A percentile compares a stretch with the other conserved stretches of the same genome.
Conservation (phyloP, 2,797 vertebrate species). For the Crocodylus rhombifer region DNA sequence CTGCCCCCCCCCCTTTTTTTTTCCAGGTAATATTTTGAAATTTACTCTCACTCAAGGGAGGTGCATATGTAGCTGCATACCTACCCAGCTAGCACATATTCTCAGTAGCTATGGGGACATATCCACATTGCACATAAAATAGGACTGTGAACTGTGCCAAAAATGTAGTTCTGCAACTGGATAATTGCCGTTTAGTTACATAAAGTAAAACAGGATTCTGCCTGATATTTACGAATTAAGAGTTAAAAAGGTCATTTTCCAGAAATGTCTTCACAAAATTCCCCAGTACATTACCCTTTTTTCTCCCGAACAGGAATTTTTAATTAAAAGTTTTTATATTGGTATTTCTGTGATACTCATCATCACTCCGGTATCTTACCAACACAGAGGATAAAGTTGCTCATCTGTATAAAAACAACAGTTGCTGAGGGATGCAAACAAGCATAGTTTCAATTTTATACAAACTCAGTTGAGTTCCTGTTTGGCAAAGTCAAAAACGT, state of each 20-base stretch:
- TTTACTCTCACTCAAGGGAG: too few relatives aligned
- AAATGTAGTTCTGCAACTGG: too few relatives aligned
- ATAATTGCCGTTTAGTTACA: too few relatives aligned
- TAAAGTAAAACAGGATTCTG: too few relatives aligned
- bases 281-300: neutral
- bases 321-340: slow-evolving; percentile 23
- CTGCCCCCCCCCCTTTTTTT: too few relatives aligned
- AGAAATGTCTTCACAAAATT: neutral
- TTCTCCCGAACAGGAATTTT: neutral
- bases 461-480: slow-evolving; percentile 62
- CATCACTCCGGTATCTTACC: slow-evolving; percentile 36
- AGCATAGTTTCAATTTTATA: slow-evolving; percentile 39
- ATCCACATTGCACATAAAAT: too few relatives aligned
- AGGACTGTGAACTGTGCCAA: too few relatives aligned
- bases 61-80: too few relatives aligned
- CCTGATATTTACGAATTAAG: neutral
- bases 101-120: too few relatives aligned
- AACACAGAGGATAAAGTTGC: slow-evolving; percentile 47
- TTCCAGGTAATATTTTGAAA: too few relatives aligned
- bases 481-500: slow-evolving; percentile 1
- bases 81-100: too few relatives aligned
- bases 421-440: slow-evolving; percentile 47
- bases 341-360: slow-evolving; percentile 20
- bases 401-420: slow-evolving; percentile 58
- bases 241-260: neutral